Evolutionary conservation across 37 sponge, comb jelly and placozoan species (phyloP), one percentile per base, ranked within the genome.

Genomic region (Halichondria panicea): DNA sequence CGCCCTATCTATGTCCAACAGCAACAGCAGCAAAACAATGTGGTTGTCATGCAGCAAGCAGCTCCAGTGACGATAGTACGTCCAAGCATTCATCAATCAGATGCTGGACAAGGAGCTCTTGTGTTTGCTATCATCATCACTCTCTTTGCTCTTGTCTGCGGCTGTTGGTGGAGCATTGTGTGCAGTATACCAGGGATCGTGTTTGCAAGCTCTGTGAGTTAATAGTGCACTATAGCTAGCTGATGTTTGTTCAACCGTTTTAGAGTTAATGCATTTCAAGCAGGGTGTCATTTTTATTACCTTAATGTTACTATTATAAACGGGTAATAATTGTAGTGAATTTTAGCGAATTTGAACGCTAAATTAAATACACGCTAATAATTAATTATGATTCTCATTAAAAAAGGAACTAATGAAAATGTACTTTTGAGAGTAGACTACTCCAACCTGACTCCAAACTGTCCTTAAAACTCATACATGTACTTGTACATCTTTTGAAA

Each of bases 51-150:
- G 55, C 18, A 50, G 27, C 36, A 52, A 31, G 55, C 46, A 5
- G 55, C 54, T 24, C 71, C 28, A 55, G 33, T 15, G 32, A 0
- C 2, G 1, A 33, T 30, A 32, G 53, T 52, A 52, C 52, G 52
- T 1, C 34, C 4, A 24, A 22, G 34, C 3, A 18, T 18, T 33
- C 19, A 18, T 3, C 31, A 22, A 19, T 19, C 34, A 2, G 63
- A 63, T 8, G 19, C 27, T 18, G 63, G 63, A 18, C 4, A 11
- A 18, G 52, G 52, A 48, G 52, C 52, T 48, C 52, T 63, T 18
- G 63, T 63, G 34, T 28, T 63, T 30, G 63, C 63, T 35, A 30
- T 63, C 63, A 33, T 63, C 8, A 2, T 28, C 30, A 63, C 63
- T 9, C 32, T 63, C 35, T 30, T 63, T 8, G 35, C 32, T 8